Percentiles rank a stretch among this genome's conserved stretches.
Evolutionary conservation across 2,113 vertebrate genomes (phyloP).

Genomic region (Empidonax traillii): DNA sequence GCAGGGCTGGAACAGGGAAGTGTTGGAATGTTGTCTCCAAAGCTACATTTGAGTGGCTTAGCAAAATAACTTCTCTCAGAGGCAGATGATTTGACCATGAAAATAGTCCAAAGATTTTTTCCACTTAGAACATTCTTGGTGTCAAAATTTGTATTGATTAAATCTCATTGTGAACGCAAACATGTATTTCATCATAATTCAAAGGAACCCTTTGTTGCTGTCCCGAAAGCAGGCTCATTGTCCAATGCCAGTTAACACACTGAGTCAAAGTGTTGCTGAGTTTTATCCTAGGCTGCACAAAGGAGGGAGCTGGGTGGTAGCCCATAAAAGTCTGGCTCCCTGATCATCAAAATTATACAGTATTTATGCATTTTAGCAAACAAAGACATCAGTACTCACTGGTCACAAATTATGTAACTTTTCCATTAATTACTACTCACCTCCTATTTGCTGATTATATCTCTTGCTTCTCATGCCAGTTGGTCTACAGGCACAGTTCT

Average conservation of each 20-base stretch:
- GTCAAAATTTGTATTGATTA: neutral
- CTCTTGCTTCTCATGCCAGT: neutral
- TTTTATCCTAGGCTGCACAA: neutral
- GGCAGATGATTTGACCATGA: neutral
- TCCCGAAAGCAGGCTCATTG: rapidly evolving
- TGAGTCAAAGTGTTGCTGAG: neutral
- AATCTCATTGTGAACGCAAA: neutral
- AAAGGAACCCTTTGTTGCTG: neutral
- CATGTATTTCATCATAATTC: neutral
- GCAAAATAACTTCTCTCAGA: neutral
- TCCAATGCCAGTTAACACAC: neutral
- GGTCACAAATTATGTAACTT: neutral
- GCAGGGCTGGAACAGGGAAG: neutral
- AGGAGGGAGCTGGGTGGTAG: neutral
- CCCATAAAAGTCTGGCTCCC: neutral
- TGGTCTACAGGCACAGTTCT: neutral
- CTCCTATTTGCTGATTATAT: rapidly evolving
- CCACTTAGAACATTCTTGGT: neutral
- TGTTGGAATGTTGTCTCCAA: neutral
- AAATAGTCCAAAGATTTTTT: neutral
- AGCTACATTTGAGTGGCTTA: neutral
- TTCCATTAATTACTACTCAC: neutral
- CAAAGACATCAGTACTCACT: neutral
- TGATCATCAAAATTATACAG: neutral
- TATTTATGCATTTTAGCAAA: neutral